These are phyloP conservation scores for Belgica antarctica DNA, from an alignment of 2,888 invertebrate species.

Conservation along the genomic window DNA sequence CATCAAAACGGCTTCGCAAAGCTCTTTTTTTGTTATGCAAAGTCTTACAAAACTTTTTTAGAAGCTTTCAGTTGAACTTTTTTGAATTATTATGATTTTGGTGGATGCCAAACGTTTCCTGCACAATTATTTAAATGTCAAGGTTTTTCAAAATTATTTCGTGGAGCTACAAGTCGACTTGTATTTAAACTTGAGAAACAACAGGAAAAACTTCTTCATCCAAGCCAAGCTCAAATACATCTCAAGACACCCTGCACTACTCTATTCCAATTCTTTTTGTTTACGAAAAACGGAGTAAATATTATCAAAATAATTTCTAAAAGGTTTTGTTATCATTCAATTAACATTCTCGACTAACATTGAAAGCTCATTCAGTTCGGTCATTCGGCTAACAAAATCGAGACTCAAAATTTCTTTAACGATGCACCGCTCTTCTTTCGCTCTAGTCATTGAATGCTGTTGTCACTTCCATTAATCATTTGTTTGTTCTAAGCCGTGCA, in stretches of 20 bases:
- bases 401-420: neutral
- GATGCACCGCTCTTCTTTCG: neutral
- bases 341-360: neutral
- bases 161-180: neutral
- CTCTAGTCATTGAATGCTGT: neutral
- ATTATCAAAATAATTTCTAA: neutral
- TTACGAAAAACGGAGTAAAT: neutral
- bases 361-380: neutral
- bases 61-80: too few relatives aligned
- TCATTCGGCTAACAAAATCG: constrained; percentile 4
- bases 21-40: too few relatives aligned
- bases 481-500: too few relatives aligned
- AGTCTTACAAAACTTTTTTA: too few relatives aligned
- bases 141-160: neutral
- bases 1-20: too few relatives aligned
- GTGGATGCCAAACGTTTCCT: neutral
- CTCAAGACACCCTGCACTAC: constrained; percentile 43
- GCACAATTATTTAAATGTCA: constrained; percentile 35
- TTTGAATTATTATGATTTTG: neutral
- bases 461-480: too few relatives aligned
- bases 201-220: neutral
- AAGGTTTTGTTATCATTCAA: neutral
- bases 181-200: neutral
- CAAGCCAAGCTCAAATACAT: constrained; percentile 24
- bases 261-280: constrained; percentile 18